phyloP scores from a whole-genome alignment of 2,888 invertebrate species.

The Endotricha flammealis region DNA sequence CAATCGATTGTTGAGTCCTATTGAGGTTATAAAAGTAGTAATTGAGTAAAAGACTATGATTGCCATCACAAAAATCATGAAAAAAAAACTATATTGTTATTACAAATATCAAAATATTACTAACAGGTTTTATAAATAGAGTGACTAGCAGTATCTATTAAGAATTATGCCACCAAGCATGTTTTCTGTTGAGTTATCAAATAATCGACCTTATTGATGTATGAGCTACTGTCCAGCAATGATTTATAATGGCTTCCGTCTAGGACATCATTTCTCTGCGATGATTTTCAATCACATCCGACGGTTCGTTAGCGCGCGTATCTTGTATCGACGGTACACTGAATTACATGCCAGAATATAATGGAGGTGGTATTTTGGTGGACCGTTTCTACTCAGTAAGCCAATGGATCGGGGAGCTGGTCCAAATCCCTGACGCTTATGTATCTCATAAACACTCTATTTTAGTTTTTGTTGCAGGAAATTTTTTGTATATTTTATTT shows the following conservation, averaged over 20 bases:
- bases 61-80: no score
- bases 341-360: slow-evolving; percentile 13
- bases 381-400: no score
- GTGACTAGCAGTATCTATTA: slow-evolving; percentile 29
- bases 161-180: slow-evolving; percentile 49
- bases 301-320: slow-evolving; percentile 71
- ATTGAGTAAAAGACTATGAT: no score
- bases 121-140: no score
- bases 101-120: no score
- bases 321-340: slow-evolving; percentile 45
- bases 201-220: slow-evolving; percentile 75
- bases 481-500: no score
- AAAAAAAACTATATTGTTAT: no score
- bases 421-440: neutral
- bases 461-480: no score
- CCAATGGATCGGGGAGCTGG: no score
- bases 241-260: slow-evolving; percentile 76
- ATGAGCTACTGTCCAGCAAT: slow-evolving; percentile 67
- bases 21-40: no score
- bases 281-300: slow-evolving; percentile 77
- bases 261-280: slow-evolving; percentile 72
- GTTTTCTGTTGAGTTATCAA: slow-evolving; percentile 65
- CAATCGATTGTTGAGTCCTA: no score
- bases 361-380: slow-evolving; percentile 42
- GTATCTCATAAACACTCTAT: slow-evolving; percentile 5